phyloP scores from a whole-genome alignment of 2,888 invertebrate genomes.

The Julus scanicus region DNA sequence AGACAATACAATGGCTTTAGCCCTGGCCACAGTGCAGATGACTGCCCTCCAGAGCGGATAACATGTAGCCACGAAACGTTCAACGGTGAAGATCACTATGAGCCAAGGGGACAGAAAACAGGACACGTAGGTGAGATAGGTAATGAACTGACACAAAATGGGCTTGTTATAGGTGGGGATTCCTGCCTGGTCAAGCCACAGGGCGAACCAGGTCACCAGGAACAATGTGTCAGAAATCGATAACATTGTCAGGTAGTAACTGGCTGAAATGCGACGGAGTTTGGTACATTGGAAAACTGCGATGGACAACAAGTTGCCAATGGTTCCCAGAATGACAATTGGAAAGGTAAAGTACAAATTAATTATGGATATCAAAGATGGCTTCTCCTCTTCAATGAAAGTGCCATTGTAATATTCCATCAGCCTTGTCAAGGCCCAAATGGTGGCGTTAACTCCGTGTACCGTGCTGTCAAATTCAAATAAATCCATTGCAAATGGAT shows the following conservation, averaged over 20 bases:
- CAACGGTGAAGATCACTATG: conserved; percentile 55
- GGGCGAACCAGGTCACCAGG: conserved; percentile 15
- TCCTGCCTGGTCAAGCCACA: conserved; percentile 60
- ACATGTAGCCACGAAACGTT: conserved; percentile 53
- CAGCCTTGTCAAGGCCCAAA: not conserved
- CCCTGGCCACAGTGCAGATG: conserved; percentile 79
- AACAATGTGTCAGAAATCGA: conserved; percentile 51
- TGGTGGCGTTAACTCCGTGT: too few species aligned
- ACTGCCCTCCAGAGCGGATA: conserved; percentile 73
- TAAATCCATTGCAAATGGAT: too few species aligned
- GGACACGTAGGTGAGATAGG: conserved; percentile 49
- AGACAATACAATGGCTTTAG: conserved; percentile 72
- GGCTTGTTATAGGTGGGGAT: conserved; percentile 53
- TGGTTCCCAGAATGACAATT: conserved; percentile 41
- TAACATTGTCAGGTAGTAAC: conserved; percentile 49
- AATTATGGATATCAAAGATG: not conserved
- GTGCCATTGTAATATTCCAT: not conserved
- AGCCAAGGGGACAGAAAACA: conserved; percentile 52
- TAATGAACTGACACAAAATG: conserved; percentile 48
- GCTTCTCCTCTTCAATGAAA: not conserved
- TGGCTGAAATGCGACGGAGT: conserved; percentile 50
- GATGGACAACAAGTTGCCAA: conserved; percentile 53
- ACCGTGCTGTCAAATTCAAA: too few species aligned
- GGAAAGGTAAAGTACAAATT: not conserved
- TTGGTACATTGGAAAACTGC: conserved; percentile 52